Evolutionary conservation across 37 sponge, comb jelly and placozoan genomes (phyloP), one percentile per base, ranked within the genome.

Genomic region (Trichoplax adhaerens): DNA sequence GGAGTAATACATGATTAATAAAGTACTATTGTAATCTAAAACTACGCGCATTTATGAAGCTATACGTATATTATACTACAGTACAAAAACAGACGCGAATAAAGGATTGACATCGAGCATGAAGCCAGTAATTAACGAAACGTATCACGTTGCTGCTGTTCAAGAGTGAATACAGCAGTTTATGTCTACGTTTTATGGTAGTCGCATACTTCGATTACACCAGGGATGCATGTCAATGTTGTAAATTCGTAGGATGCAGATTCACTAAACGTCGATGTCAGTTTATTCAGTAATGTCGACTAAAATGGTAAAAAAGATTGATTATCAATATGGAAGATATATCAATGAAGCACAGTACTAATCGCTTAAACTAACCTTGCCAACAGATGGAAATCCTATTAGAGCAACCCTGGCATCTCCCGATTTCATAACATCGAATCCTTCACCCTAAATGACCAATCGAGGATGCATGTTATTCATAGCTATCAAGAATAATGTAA

Each of bases 371-470:
- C 73, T 66, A 49, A 90, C 91, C 84, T 98, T 98, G 10, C 99
- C 99, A 55, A 98, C 99, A 48, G 99, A 98, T 50, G 99, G 99
- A 69, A 98, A 98, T 12, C 99, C 99, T 65, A 98, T 76, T 10
- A 98, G 73, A 49, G 91, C 99, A 58, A 98, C 99, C 48, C 99
- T 73, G 3, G 99, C 99, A 81, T 98, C 99, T 7, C 99, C 99
- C 51, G 99, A 98, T 65, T 98, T 98, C 99, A 98, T 98, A 5
- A 98, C 99, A 86, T 98, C 99, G 74, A 98, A 98, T 48, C 99
- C 99, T 69, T 98, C 99, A 50, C 99, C 99, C 90, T 93, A 59
- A 3, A 73, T 4, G 74, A 3, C 29, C 29, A 69, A 70, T 3
- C 10, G 8, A 64, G 48, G 7, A 51, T 66, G 10, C 49, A 66